phyloP scores from a whole-genome alignment of 2,113 vertebrate genomes.

The Marmota monax region DNA sequence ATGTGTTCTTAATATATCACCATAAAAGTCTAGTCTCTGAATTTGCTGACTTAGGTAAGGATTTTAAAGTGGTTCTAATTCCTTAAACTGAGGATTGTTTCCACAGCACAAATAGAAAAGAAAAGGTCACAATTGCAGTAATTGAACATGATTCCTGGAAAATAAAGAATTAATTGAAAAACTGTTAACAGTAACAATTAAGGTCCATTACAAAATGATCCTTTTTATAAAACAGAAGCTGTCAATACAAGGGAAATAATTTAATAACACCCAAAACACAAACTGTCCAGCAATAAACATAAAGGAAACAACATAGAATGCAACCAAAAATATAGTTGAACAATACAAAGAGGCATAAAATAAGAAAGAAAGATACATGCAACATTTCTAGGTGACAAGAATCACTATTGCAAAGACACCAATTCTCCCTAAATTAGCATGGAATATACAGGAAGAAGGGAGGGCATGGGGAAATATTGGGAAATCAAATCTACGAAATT shows the following conservation, averaged over 20 bases:
- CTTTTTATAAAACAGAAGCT: background rate
- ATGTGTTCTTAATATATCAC: background rate
- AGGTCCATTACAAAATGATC: background rate
- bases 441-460: background rate
- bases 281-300: background rate
- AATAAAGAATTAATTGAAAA: constrained; percentile 1
- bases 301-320: background rate
- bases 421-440: background rate
- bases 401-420: background rate
- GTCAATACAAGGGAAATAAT: background rate
- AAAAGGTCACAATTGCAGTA: background rate
- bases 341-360: background rate
- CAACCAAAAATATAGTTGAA: background rate
- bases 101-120: background rate
- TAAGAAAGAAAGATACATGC: background rate
- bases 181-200: background rate
- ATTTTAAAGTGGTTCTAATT: constrained; percentile 11
- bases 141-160: background rate
- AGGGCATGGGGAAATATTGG: too few species aligned
- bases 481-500: too few species aligned
- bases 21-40: background rate
- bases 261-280: background rate
- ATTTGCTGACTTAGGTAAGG: background rate
- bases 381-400: background rate
- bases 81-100: background rate